Evolutionary conservation across 2,888 invertebrate genomes (phyloP), one percentile per base, ranked within the genome.

Genomic region (Lomographa bimaculata): DNA sequence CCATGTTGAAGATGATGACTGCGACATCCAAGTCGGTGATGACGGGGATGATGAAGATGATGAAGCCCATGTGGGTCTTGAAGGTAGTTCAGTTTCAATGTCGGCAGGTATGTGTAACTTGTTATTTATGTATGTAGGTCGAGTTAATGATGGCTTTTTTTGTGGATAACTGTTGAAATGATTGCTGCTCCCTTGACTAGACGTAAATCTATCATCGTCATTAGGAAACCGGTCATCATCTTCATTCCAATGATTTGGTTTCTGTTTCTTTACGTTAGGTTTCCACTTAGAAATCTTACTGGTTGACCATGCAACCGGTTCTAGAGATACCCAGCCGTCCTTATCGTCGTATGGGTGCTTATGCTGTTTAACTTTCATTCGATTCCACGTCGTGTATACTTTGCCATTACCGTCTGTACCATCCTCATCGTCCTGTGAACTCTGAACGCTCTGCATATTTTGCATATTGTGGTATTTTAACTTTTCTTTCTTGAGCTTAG

Each of bases 221-320:
- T 41, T 36, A 18, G 77, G 64, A 46, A 62, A 76, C 46, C 74
- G 64, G 26, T 82, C 72, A 3, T 79, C 77, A 17, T 89, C 78
- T 34, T 86, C 79, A 29, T 75, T 78, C 84, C 85, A 89, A 34
- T 79, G 71, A 57, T 72, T 76, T 7, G 81, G 84, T 57, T 90
- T 89, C 62, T 91, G 90, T 42, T 90, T 83, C 47, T 90, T 90
- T 4, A 90, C 81, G 49, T 91, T 92, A 0, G 93, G 92, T 64
- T 94, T 93, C 95, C 95, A 95, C 72, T 94, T 95, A 1, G 94
- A 94, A 48, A 95, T 93, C 79, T 95, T 94, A 54, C 94, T 94
- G 5, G 93, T 91, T 0, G 94, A 94, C 95, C 95, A 95, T 0
- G 95, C 94, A 2, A 95, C 91, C 2, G 93, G 94, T 51, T 95